Evolutionary conservation across 1,140 invertebrate genomes (phyloP), one percentile per base, ranked within the genome.

Genomic region (Calliopsis andreniformis): DNA sequence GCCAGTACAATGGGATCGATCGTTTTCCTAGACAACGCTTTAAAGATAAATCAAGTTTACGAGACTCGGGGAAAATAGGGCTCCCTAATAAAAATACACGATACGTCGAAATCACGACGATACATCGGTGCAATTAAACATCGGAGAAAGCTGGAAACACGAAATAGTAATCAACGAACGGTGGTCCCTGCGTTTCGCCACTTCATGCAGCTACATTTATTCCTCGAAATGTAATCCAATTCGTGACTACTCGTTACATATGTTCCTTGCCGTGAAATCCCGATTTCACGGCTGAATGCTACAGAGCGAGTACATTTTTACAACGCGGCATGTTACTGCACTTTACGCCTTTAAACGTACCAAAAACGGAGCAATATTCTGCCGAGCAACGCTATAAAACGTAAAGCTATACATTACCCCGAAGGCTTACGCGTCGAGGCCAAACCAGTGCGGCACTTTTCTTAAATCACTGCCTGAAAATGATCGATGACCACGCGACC

Each of bases 401-500:
- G n/a, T n/a, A n/a, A n/a, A n/a, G n/a, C n/a, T n/a, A n/a, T n/a
- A n/a, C n/a, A n/a, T n/a, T n/a, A n/a, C n/a, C n/a, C n/a, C n/a
- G n/a, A n/a, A n/a, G n/a, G n/a, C n/a, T n/a, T n/a, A n/a, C n/a
- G 35, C 10, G 20, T 66, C 23, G 32, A n/a, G 14, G 64, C 45
- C 32, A 18, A 18, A 25, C 16, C 35, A 20, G 32, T 62, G 55
- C 28, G 56, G 42, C 61, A 75, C 56, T 80, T 76, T 81, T 51
- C 68, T 63, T 39, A 58, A 69, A 80, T 62, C 77, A 62, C 64
- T 61, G 49, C 51, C 69, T 51, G 68, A 80, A 78, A 69, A 80
- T 83, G 80, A 84, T 84, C 78, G 82, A 84, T 84, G 72, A 68
- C 68, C 56, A 58, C 43, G 43, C 20, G 66, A 39, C 72, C 7